phyloP scores from a whole-genome alignment of 2,797 vertebrate species.

The Cossypha caffra region DNA sequence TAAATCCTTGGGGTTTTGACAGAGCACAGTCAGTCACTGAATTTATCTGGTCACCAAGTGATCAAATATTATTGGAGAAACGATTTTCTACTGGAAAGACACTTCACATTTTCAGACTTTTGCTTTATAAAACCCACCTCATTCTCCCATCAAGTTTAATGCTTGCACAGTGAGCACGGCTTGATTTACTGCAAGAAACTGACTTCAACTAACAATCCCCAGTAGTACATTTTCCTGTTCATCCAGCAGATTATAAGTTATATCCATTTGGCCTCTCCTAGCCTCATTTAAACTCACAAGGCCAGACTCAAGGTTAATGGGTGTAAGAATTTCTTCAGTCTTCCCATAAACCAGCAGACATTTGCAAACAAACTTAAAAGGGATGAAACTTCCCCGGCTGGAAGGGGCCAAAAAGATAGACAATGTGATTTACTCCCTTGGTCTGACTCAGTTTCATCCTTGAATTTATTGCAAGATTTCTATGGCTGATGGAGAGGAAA shows the following conservation, averaged over 20 bases:
- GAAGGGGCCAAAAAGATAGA: neutral
- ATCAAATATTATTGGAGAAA: constrained; percentile 45
- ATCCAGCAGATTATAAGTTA: constrained; percentile 1
- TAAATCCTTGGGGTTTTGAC: constrained; percentile 56
- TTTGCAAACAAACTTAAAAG: neutral
- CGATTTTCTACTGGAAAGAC: neutral
- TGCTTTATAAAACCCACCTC: constrained; percentile 30
- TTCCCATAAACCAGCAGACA: constrained; percentile 5
- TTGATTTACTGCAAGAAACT: neutral
- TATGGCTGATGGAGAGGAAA: neutral
- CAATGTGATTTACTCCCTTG: neutral
- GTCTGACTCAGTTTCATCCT: neutral
- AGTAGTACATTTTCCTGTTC: constrained; percentile 11
- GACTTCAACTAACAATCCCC: constrained; percentile 5
- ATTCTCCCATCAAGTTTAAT: constrained; percentile 24
- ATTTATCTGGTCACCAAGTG: constrained; percentile 55
- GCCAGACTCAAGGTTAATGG: constrained; percentile 3
- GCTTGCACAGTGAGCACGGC: fast-evolving
- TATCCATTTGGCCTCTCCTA: constrained; percentile 9
- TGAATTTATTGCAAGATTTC: constrained; percentile 1
- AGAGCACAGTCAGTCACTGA: neutral
- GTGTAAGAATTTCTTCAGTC: neutral
- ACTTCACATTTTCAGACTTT: constrained; percentile 47
- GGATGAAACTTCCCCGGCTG: neutral
- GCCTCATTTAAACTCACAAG: neutral